Conservation (phyloP, 2,113 vertebrate genomes). For the Clinocottus analis region DNA sequence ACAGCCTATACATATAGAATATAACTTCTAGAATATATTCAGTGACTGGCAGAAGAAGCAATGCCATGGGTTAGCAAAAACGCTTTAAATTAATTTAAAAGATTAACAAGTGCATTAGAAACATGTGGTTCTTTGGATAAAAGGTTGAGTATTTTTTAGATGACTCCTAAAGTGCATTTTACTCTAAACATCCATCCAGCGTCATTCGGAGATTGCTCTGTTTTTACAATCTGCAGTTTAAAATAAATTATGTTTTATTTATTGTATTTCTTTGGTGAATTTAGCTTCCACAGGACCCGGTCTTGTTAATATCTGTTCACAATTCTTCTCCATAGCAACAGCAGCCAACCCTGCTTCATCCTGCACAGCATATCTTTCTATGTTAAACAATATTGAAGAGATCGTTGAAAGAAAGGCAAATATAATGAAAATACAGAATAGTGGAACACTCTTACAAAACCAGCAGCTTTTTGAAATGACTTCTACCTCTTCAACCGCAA, state of each 20-base stretch:
- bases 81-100: neutral
- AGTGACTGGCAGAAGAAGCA: neutral
- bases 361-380: neutral
- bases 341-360: neutral
- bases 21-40: neutral
- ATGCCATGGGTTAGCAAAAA: neutral
- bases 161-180: neutral
- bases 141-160: neutral
- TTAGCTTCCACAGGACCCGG: neutral
- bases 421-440: too few species aligned
- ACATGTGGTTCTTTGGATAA: neutral
- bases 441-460: neutral
- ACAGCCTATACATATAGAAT: neutral
- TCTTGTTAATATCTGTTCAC: neutral
- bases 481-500: neutral
- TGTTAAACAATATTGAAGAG: neutral
- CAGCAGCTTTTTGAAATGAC: neutral
- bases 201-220: neutral
- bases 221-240: neutral
- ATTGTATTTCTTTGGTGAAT: neutral
- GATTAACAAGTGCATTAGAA: neutral
- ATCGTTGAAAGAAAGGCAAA: neutral
- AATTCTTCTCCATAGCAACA: neutral
- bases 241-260: neutral
- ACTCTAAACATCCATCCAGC: neutral